A percentile compares a stretch with the other conserved stretches of the same genome.
phyloP scores from a whole-genome alignment of 2,113 vertebrate species.

The Oophaga pumilio region DNA sequence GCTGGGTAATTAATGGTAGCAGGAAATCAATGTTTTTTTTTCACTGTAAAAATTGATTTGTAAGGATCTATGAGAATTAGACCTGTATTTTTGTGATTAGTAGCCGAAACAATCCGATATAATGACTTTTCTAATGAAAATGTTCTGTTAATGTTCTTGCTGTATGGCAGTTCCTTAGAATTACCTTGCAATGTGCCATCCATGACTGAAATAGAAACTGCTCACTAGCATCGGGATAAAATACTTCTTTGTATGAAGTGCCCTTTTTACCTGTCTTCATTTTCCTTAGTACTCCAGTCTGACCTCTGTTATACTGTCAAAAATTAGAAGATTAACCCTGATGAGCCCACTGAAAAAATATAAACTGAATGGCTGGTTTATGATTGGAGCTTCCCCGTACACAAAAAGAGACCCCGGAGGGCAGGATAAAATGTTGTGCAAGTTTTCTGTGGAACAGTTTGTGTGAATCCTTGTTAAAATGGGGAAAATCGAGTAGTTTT shows the following conservation, averaged over 20 bases:
- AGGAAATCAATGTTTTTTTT: not conserved
- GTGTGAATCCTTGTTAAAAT: too few relatives aligned
- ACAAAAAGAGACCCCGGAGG: too few relatives aligned
- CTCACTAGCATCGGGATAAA: not conserved
- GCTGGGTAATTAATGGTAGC: not conserved
- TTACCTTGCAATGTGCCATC: not conserved
- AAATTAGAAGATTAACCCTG: too few relatives aligned
- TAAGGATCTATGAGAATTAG: slow-evolving; percentile 4
- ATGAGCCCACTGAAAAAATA: too few relatives aligned
- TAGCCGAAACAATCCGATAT: not conserved
- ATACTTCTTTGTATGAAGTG: not conserved
- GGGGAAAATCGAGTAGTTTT: too few relatives aligned
- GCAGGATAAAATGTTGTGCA: too few relatives aligned
- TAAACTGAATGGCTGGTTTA: too few relatives aligned
- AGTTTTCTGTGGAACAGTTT: too few relatives aligned
- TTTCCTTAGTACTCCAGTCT: too few relatives aligned
- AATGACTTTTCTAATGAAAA: not conserved
- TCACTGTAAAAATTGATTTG: slow-evolving; percentile 5
- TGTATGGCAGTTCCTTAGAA: not conserved
- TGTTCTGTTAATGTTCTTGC: not conserved
- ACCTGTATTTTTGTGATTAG: not conserved
- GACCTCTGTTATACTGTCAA: too few relatives aligned
- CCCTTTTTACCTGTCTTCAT: too few relatives aligned
- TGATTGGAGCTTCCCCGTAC: too few relatives aligned
- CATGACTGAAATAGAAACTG: not conserved